Percentiles rank a stretch among this genome's conserved stretches.
phyloP scores from a whole-genome alignment of 2,113 vertebrate species.

The Eulemur rufifrons region DNA sequence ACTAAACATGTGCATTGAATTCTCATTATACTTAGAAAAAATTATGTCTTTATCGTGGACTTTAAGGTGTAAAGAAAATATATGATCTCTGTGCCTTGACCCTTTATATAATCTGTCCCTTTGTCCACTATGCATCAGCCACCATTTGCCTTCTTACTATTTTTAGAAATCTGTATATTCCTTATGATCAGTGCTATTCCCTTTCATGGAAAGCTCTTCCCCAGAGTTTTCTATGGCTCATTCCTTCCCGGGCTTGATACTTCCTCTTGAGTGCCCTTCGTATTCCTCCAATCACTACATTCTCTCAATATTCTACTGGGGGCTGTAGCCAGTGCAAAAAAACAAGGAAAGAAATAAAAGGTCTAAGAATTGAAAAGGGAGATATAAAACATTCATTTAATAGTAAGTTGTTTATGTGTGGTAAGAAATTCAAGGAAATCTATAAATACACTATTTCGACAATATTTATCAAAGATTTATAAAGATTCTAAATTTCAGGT shows the following conservation, averaged over 20 bases:
- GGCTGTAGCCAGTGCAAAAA: neutral
- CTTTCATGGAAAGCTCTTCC: neutral
- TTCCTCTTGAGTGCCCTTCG: neutral
- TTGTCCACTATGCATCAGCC: neutral
- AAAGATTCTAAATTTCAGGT: neutral
- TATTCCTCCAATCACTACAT: neutral
- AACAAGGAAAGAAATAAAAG: neutral
- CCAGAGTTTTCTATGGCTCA: neutral
- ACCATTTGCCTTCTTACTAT: neutral
- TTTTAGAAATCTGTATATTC: neutral
- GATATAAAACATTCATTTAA: neutral
- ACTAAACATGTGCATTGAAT: neutral
- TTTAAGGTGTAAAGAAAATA: neutral
- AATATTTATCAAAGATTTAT: too few species aligned
- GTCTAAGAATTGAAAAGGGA: neutral
- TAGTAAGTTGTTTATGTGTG: neutral
- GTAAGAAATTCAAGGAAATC: neutral
- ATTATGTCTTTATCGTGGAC: neutral
- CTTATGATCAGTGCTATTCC: neutral
- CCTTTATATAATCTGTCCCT: neutral
- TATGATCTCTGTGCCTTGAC: neutral
- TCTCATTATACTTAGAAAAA: neutral
- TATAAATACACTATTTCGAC: neutral
- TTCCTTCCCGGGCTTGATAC: neutral
- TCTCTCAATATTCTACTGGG: neutral